Conservation (phyloP, 1,140 invertebrate species). For the Euura lappo region DNA sequence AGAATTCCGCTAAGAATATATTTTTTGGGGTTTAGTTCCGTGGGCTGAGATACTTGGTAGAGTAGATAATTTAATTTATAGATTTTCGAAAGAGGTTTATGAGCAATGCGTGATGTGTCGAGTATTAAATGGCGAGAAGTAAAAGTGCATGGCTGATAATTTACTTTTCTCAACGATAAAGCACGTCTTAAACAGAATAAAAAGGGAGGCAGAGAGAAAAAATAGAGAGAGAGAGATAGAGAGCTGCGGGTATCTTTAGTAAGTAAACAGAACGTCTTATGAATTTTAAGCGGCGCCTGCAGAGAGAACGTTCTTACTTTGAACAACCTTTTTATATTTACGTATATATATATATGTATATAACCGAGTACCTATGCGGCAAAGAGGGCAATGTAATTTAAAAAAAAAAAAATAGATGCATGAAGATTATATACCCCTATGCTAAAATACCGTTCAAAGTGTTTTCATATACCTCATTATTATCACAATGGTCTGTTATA, state of each 20-base stretch:
- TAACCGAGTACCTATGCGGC: background rate
- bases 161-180: constrained; percentile 54
- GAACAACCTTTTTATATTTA: constrained; percentile 33
- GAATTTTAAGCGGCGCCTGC: constrained; percentile 54
- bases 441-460: background rate
- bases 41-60: too few species aligned
- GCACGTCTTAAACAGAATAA: constrained; percentile 36
- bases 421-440: constrained; percentile 31
- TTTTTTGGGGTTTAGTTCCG: too few species aligned
- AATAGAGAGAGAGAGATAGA: constrained; percentile 22
- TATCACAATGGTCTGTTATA: too few species aligned
- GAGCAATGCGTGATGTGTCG: too few species aligned
- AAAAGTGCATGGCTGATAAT: constrained; percentile 51
- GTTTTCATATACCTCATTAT: background rate
- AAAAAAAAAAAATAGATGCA: constrained; percentile 32
- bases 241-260: constrained; percentile 48
- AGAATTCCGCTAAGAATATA: too few species aligned
- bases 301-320: constrained; percentile 35
- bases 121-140: constrained; percentile 2
- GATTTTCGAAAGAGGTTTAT: too few species aligned
- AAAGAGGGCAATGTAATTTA: constrained; percentile 38
- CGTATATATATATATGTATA: constrained; percentile 8
- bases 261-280: constrained; percentile 57
- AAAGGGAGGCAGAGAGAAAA: constrained; percentile 18
- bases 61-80: too few species aligned